Percentiles rank a stretch among this genome's conserved stretches.
Evolutionary conservation across 2,113 vertebrate genomes (phyloP).

Genomic region (Rhinopomastus cyanomelas): DNA sequence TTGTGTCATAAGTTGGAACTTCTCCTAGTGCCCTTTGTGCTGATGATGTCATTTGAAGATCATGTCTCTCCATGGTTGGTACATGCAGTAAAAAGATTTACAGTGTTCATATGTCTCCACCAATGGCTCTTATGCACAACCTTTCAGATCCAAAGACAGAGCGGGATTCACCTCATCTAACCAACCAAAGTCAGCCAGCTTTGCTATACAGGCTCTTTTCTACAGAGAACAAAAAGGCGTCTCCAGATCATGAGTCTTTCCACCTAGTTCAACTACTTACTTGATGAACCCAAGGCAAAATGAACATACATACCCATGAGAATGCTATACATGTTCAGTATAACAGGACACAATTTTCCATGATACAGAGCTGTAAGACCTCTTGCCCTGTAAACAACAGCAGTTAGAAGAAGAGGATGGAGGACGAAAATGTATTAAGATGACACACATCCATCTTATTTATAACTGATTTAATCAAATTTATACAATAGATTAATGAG

Average conservation of each 20-base stretch:
- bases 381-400: not conserved
- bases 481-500: not conserved
- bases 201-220: not conserved
- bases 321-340: not conserved
- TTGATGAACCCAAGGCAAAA: not conserved
- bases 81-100: not conserved
- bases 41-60: slow-evolving; percentile 65
- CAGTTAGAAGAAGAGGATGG: not conserved
- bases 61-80: slow-evolving; percentile 9
- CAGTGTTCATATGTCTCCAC: not conserved
- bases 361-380: not conserved
- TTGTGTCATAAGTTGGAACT: slow-evolving; percentile 31
- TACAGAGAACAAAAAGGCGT: not conserved
- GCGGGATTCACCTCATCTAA: not conserved
- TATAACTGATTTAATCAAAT: not conserved
- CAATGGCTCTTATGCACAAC: not conserved
- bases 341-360: not conserved
- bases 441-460: not conserved
- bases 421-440: not conserved
- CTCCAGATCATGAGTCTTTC: not conserved
- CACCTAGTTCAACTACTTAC: not conserved
- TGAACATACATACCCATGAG: not conserved
- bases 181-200: not conserved
- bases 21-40: slow-evolving; percentile 54
- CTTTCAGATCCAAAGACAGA: not conserved